Conservation (phyloP, 2,888 invertebrate genomes). For the Laothoe populi region DNA sequence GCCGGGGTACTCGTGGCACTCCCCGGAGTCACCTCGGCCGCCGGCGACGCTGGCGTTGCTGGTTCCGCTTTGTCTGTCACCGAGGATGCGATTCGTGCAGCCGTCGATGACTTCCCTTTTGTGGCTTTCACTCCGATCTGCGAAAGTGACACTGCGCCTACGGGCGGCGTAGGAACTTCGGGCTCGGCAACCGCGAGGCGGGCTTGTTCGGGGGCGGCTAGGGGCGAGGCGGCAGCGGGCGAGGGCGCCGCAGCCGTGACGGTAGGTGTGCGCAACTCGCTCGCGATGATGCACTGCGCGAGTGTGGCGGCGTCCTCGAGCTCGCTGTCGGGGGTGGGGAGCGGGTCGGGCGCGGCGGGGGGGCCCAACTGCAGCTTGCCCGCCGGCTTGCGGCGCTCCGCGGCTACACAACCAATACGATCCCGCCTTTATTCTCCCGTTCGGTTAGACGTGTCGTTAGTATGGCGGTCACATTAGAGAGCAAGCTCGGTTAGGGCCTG, state of each 20-base stretch:
- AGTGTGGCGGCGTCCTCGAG: conserved; percentile 78
- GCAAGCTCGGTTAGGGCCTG: conserved; percentile 86
- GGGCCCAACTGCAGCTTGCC: conserved; percentile 74
- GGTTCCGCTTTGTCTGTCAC: conserved; percentile 52
- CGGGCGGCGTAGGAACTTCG: conserved; percentile 79
- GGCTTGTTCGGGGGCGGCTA: conserved; percentile 46
- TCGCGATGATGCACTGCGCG: conserved; percentile 78
- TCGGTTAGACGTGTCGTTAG: conserved; percentile 82
- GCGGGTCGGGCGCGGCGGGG: conserved; percentile 66
- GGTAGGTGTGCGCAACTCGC: conserved; percentile 69
- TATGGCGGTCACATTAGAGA: conserved; percentile 85
- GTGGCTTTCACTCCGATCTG: conserved; percentile 75
- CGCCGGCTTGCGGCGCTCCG: conserved; percentile 79
- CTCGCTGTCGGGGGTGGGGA: conserved; percentile 81
- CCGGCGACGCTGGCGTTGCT: conserved; percentile 27
- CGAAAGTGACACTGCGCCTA: conserved; percentile 79
- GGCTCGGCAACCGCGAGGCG: conserved; percentile 67
- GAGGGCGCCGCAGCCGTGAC: conserved; percentile 61
- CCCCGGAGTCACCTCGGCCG: conserved; percentile 32
- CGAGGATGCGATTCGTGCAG: conserved; percentile 74
- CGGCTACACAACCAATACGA: conserved; percentile 81
- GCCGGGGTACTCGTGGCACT: conserved; percentile 31
- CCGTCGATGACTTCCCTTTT: conserved; percentile 65
- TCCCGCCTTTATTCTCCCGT: conserved; percentile 79
- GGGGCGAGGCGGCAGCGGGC: conserved; percentile 47